Evolutionary conservation across 2,888 invertebrate species (phyloP).

Genomic region (Ernsta delagoae): DNA sequence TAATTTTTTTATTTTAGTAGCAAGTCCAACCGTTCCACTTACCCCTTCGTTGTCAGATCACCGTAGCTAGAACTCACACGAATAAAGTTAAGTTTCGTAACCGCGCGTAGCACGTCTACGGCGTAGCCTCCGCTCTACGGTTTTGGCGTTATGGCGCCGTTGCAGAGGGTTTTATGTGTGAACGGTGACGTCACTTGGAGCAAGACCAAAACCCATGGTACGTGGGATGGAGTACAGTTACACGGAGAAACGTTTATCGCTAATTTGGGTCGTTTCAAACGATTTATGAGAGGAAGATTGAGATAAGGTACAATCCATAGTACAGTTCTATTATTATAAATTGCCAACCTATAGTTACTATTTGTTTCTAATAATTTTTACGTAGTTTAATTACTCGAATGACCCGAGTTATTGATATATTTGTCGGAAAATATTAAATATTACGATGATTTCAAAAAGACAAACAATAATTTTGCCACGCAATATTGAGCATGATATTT

Average conservation of each 20-base stretch:
- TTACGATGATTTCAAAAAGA: too few species aligned
- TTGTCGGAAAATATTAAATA: too few species aligned
- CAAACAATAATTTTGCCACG: too few species aligned
- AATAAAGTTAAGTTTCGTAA: constrained; percentile 38
- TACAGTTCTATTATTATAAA: neutral
- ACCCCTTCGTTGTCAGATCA: constrained; percentile 23
- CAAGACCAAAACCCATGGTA: constrained; percentile 58
- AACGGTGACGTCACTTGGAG: constrained; percentile 72
- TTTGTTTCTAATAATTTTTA: too few species aligned
- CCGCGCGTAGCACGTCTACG: constrained; percentile 72
- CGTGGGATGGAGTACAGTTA: constrained; percentile 65
- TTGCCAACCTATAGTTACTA: too few species aligned
- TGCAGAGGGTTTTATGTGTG: constrained; percentile 55
- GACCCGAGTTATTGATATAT: too few species aligned
- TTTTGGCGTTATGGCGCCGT: constrained; percentile 61
- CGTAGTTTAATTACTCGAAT: too few species aligned
- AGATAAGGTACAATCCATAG: constrained; percentile 6
- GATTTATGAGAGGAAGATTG: constrained; percentile 16
- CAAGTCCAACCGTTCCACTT: constrained; percentile 16
- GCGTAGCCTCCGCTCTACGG: constrained; percentile 67
- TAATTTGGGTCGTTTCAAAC: constrained; percentile 24
- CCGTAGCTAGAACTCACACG: constrained; percentile 24
- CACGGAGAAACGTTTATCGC: constrained; percentile 38
- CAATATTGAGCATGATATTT: too few species aligned
- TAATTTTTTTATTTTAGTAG: neutral